phyloP scores from a whole-genome alignment of 2,888 invertebrate genomes.

The Apoda limacodes region DNA sequence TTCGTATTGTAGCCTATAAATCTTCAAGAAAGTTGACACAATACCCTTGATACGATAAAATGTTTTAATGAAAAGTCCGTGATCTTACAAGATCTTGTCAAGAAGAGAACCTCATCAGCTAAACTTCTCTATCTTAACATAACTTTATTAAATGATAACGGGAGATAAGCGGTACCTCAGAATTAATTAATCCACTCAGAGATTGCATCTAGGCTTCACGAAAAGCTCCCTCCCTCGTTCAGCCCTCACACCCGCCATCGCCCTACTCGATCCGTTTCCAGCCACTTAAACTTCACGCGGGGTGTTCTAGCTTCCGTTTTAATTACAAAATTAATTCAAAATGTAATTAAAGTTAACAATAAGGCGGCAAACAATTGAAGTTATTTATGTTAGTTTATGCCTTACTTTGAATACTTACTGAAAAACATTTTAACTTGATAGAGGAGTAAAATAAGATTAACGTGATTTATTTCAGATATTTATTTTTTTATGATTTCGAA shows the following conservation, averaged over 20 bases:
- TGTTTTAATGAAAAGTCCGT: no score
- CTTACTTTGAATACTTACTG: no score
- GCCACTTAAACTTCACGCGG: conserved; percentile 71
- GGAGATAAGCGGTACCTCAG: conserved; percentile 68
- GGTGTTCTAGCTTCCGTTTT: conserved; percentile 71
- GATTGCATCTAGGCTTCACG: conserved; percentile 65
- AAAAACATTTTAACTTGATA: no score
- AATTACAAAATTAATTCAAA: conserved; percentile 73
- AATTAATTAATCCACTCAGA: conserved; percentile 71
- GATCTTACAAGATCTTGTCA: no score
- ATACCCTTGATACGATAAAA: no score
- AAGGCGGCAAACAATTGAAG: conserved; percentile 72
- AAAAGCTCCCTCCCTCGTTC: conserved; percentile 33
- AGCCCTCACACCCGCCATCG: conserved; percentile 19
- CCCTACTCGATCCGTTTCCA: conserved; percentile 65
- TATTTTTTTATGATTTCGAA: no score
- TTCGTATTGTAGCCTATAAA: no score
- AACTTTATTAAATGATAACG: conserved; percentile 68
- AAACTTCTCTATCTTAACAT: not conserved
- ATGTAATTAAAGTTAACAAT: conserved; percentile 73
- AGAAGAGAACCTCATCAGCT: no score
- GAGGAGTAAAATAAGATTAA: no score
- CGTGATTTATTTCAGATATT: no score
- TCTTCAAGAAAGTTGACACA: no score
- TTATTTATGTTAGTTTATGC: conserved; percentile 71